Conservation (phyloP, 2,797 vertebrate species). For the Sebastes umbrosus region DNA sequence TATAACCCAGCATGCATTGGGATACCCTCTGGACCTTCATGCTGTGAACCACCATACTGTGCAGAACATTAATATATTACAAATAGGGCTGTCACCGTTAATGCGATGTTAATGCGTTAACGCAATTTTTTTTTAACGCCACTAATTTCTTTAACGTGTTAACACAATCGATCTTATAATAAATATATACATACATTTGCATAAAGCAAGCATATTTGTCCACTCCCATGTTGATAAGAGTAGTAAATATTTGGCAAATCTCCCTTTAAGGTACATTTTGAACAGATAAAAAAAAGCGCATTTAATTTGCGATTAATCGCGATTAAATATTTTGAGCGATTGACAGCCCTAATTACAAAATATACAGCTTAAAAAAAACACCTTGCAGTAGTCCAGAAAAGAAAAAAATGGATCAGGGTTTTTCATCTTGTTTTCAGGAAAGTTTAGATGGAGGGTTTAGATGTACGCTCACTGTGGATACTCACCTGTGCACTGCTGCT, state of each 20-base stretch:
- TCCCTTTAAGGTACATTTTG: too few species aligned
- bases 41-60: background rate
- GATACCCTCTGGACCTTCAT: slow-evolving; percentile 20
- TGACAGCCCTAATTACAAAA: background rate
- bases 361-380: slow-evolving; percentile 17
- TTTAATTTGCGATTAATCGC: too few species aligned
- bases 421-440: background rate
- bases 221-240: too few species aligned
- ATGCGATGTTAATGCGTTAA: too few species aligned
- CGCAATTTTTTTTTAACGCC: too few species aligned
- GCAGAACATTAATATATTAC: slow-evolving; percentile 12
- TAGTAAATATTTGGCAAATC: too few species aligned
- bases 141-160: too few species aligned
- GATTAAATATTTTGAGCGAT: too few species aligned
- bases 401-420: background rate
- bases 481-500: slow-evolving; percentile 1
- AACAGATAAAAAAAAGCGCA: too few species aligned
- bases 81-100: background rate
- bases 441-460: background rate
- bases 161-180: too few species aligned
- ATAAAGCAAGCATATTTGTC: too few species aligned
- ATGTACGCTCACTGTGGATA: slow-evolving; percentile 5
- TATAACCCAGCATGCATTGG: slow-evolving; percentile 32
- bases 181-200: too few species aligned
- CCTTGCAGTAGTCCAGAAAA: background rate